Conservation (phyloP, 1,140 invertebrate genomes). For the Sarcophaga peregrina region DNA sequence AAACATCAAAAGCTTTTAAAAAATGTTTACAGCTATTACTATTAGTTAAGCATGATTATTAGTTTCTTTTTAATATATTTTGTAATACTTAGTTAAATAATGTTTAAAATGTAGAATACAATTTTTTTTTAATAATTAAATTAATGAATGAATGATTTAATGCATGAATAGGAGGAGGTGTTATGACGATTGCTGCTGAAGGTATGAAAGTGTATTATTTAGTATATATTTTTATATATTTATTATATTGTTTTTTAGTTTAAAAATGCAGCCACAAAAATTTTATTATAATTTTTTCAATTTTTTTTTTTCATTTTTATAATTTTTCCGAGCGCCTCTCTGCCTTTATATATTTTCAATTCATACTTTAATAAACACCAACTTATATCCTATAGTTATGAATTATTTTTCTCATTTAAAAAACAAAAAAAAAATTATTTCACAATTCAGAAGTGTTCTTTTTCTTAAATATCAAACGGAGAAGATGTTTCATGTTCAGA, state of each 20-base stretch:
- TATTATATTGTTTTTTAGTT: too few species aligned
- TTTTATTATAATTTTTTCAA: slow-evolving; percentile 17
- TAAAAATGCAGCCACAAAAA: slow-evolving; percentile 41
- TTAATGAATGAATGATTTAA: neutral
- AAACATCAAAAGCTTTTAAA: slow-evolving; percentile 36
- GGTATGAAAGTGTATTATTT: neutral
- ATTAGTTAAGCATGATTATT: neutral
- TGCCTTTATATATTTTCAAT: slow-evolving; percentile 8
- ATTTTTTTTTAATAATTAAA: slow-evolving; percentile 26
- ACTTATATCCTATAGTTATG: slow-evolving; percentile 7
- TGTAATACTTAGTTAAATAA: neutral
- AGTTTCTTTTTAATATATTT: neutral
- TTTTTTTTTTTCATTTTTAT: slow-evolving; percentile 13
- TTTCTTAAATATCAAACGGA: neutral
- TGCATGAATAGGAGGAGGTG: neutral
- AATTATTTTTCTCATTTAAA: neutral
- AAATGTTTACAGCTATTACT: slow-evolving; percentile 28
- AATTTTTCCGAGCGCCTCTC: slow-evolving; percentile 44
- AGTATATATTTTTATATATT: neutral
- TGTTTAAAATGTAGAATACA: neutral
- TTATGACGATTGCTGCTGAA: neutral
- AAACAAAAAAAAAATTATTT: slow-evolving; percentile 32
- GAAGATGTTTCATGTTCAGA: too few species aligned
- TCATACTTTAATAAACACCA: slow-evolving; percentile 9
- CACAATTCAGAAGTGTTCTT: slow-evolving; percentile 37